Conservation (phyloP, 1,140 invertebrate genomes). For the Uloborus diversus region DNA sequence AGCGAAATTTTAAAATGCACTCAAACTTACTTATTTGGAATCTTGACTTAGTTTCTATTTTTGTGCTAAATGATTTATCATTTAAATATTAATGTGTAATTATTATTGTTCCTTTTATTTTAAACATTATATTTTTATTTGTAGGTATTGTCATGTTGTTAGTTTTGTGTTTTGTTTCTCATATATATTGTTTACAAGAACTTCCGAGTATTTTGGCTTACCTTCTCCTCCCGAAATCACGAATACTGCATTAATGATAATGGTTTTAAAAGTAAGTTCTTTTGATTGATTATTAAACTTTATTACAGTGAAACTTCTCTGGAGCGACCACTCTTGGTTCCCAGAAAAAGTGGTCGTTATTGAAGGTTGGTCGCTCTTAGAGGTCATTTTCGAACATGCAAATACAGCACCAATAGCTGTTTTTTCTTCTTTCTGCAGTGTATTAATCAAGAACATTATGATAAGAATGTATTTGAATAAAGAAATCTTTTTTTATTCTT, state of each 20-base stretch:
- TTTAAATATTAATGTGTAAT: background rate
- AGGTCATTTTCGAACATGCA: too few species aligned
- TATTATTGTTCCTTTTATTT: background rate
- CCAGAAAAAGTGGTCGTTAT: too few species aligned
- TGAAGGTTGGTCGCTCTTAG: too few species aligned
- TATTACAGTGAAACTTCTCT: too few species aligned
- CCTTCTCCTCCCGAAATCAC: slow-evolving; percentile 25
- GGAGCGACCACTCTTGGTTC: too few species aligned
- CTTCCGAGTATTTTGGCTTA: slow-evolving; percentile 27
- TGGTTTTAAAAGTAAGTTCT: slow-evolving; percentile 45
- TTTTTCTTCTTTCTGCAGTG: too few species aligned
- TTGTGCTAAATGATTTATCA: background rate
- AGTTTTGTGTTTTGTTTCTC: slow-evolving; percentile 43
- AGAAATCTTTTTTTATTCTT: too few species aligned
- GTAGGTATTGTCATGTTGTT: slow-evolving; percentile 39
- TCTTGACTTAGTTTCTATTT: background rate
- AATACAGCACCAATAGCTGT: too few species aligned
- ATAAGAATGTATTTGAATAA: too few species aligned
- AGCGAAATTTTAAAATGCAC: background rate
- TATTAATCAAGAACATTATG: too few species aligned
- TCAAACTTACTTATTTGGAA: background rate
- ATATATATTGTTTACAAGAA: slow-evolving; percentile 20
- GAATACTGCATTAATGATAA: slow-evolving; percentile 41
- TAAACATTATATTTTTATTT: background rate
- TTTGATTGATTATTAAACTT: background rate